Base-by-base conservation (phyloP, 2,113 vertebrate species). In the Struthio camelus region DNA sequence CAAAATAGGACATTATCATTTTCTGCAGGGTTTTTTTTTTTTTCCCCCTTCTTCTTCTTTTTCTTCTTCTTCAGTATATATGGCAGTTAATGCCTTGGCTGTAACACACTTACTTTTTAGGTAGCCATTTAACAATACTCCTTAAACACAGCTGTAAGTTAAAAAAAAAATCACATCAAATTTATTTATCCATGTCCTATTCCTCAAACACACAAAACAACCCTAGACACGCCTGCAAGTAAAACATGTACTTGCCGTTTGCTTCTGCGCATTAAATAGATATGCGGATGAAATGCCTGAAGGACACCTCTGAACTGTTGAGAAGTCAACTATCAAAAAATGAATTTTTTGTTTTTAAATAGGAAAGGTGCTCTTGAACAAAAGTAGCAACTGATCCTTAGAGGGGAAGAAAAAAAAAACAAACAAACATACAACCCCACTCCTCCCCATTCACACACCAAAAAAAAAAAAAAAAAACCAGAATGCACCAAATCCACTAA, bases 401-500 rank as follows among this genome's bases (percentile, higher is more conserved):
- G 25, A 77, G 54, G 23, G n/a, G n/a, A n/a, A n/a, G n/a, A n/a
- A 36, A 30, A 18, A n/a, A 36, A 80, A 85, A 76, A 67, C 22
- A 75, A 69, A 36, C 59, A 44, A 46, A 36, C n/a, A n/a, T 3
- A 48, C 30, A 46, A 69, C 22, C 46, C 46, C 46, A 46, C 46
- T 16, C 46, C 17, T 17, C 15, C 16, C 46, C 17, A 65, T 10
- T 10, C 48, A 59, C 34, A 67, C 24, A 87, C 11, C 7, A 38
- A 50, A 51, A 36, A 10, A 70, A 64, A 40, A 56, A 40, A 66
- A 56, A 66, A 54, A 14, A 79, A 70, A 11, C 42, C 9, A 87
- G 19, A 65, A 79, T 19, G 2, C 6, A 23, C n/a, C 1, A 84
- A 67, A 71, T 64, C 32, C 40, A 95, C 96, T 97, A 75, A 99